Percentiles rank a stretch among this genome's conserved stretches.
Conservation (phyloP, 2,888 invertebrate genomes). For the Drosophila multiciliata region DNA sequence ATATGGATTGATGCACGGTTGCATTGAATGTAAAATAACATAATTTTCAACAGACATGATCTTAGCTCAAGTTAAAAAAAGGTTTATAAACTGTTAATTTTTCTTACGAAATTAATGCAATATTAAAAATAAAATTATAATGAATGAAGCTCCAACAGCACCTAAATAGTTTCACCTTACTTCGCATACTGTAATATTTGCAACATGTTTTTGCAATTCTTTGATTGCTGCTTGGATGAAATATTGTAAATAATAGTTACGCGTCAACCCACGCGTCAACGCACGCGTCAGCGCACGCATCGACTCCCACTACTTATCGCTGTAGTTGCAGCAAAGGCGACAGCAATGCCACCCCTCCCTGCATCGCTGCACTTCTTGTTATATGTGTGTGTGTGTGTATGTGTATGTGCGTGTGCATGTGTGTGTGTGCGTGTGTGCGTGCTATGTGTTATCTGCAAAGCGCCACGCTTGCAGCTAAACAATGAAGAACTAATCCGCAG, state of each 20-base stretch:
- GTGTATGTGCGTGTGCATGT: constrained; percentile 5
- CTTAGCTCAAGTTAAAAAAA: background rate
- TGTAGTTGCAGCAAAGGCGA: constrained; percentile 31
- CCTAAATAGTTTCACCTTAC: background rate
- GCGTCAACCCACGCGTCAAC: too few relatives aligned
- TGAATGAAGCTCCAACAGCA: background rate
- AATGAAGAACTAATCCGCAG: constrained; percentile 78
- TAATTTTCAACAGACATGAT: background rate
- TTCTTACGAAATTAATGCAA: background rate
- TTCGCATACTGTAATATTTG: background rate
- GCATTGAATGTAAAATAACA: too few relatives aligned
- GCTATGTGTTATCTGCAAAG: constrained; percentile 63
- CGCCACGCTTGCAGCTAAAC: constrained; percentile 76
- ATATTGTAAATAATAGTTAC: background rate
- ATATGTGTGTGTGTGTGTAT: constrained; percentile 2
- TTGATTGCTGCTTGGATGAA: background rate
- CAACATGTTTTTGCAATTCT: background rate
- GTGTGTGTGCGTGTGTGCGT: constrained; percentile 20
- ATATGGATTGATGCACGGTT: too few relatives aligned
- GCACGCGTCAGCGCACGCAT: too few relatives aligned
- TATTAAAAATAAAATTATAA: background rate
- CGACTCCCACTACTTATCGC: constrained; percentile 44
- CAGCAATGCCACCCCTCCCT: constrained; percentile 27
- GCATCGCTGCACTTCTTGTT: constrained; percentile 46
- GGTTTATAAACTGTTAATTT: too few relatives aligned